Base-by-base conservation (phyloP, 92 coral and sea anemone genomes). In the Phymanthus crucifer region DNA sequence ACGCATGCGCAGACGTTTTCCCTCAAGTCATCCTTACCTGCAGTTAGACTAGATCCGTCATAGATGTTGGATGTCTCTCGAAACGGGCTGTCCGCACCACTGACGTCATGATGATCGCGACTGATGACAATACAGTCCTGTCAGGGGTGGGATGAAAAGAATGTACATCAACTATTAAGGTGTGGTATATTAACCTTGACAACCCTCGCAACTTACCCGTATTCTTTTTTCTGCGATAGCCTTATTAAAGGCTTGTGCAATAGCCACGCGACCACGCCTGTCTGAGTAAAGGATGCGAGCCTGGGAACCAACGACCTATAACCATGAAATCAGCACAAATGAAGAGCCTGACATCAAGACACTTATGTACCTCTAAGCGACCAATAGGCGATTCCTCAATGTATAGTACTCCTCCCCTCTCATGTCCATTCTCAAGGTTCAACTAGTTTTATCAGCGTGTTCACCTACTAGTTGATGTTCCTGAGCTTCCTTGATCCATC, bases 31-130 rank as follows among this genome's bases (percentile, higher is more conserved):
- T 1, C 33, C 6, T 66, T 54, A 96, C 99, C 99, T 87, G 99
- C 99, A 66, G 98, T 94, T 18, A 96, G 74, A 58, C 86, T 96
- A 21, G 99, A 96, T 3, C 99, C 99, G 67, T 96, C 99, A 76
- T 89, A 96, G 77, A 96, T 80, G 72, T 90, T 96, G 8, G 99
- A 93, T 56, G 99, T 96, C 83, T 96, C 99, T 65, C 99, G 88
- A 80, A 82, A 96, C 1, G 98, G 99, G 74, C 99, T 96, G 83
- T 95, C 99, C 34, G 99, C 93, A 23, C 99, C 99, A 80, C 98
- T 93, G 76, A 95, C 99, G 64, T 95, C 99, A 78, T 95, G 99
- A 66, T 95, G 99, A 58, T 95, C 99, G 6, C 99, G 92, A 80
- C 98, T 93, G 32, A 95, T 33, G 35, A 94, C 96, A 52, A 95